Evolutionary conservation across 1,140 invertebrate genomes (phyloP).

Genomic region (Acromyrmex heyeri): DNA sequence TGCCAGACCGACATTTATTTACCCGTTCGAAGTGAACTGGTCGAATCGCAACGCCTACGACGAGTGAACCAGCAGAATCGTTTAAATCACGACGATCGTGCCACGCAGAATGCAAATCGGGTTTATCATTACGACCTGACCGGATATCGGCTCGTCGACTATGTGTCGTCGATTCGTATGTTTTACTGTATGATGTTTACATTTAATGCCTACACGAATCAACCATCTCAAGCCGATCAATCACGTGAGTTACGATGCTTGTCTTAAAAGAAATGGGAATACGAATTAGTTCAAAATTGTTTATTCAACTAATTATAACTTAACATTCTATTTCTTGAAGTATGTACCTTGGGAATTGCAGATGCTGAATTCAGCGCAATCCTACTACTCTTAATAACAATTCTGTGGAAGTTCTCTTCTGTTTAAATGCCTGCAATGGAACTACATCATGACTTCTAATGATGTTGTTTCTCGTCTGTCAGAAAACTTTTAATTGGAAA

Average conservation of each 20-base stretch:
- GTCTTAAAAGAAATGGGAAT: not conserved
- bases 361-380: not conserved
- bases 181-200: slow-evolving; percentile 17
- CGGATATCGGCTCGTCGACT: slow-evolving; percentile 31
- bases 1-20: slow-evolving; percentile 58
- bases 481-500: slow-evolving; percentile 16
- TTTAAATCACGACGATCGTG: slow-evolving; percentile 40
- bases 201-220: slow-evolving; percentile 6
- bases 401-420: slow-evolving; percentile 5
- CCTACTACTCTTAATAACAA: not conserved
- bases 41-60: slow-evolving; percentile 36
- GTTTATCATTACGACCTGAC: slow-evolving; percentile 53
- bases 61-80: not conserved
- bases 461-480: slow-evolving; percentile 12
- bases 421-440: not conserved
- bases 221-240: not conserved
- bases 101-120: slow-evolving; percentile 50
- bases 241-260: slow-evolving; percentile 5
- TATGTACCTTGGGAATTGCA: slow-evolving; percentile 1
- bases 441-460: not conserved
- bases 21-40: slow-evolving; percentile 17
- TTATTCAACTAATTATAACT: slow-evolving; percentile 18
- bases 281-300: not conserved
- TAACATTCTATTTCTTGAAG: not conserved
- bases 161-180: slow-evolving; percentile 14